These are phyloP conservation scores for Chloropsis hardwickii DNA, from an alignment of 2,113 vertebrate genomes.

Conservation along the genomic window DNA sequence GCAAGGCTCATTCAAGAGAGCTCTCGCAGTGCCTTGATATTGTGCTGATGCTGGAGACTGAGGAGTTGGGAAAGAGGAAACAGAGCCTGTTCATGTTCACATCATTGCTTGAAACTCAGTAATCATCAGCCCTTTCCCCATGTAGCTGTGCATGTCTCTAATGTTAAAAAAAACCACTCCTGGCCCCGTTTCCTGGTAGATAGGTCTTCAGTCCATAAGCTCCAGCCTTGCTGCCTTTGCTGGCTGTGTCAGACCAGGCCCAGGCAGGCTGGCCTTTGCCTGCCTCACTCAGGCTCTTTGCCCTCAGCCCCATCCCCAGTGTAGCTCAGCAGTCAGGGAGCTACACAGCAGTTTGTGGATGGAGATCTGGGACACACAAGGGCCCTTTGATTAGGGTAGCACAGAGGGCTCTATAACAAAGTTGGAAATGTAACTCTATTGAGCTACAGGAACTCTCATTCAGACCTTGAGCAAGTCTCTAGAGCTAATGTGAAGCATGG, in stretches of 20 bases:
- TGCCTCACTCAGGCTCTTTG: neutral
- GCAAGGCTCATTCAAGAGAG: neutral
- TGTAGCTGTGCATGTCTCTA: neutral
- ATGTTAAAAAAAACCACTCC: neutral
- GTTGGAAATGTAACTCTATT: neutral
- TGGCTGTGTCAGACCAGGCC: neutral
- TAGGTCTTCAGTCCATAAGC: neutral
- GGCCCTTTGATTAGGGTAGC: neutral
- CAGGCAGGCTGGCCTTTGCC: neutral
- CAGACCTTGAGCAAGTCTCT: neutral
- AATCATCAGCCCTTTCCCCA: neutral
- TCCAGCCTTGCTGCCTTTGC: neutral
- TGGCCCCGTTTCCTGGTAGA: neutral
- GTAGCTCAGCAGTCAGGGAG: neutral
- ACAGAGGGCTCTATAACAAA: neutral
- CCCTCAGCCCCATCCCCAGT: neutral
- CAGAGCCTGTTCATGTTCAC: neutral
- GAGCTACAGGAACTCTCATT: neutral
- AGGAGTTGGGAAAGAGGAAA: neutral
- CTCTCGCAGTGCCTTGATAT: neutral
- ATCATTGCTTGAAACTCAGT: neutral
- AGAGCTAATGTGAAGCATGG: neutral
- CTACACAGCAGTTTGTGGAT: fast-evolving
- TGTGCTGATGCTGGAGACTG: neutral
- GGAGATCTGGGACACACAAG: neutral